Evolutionary conservation across 2,113 vertebrate genomes (phyloP).

Genomic region (Pelecanus crispus): DNA sequence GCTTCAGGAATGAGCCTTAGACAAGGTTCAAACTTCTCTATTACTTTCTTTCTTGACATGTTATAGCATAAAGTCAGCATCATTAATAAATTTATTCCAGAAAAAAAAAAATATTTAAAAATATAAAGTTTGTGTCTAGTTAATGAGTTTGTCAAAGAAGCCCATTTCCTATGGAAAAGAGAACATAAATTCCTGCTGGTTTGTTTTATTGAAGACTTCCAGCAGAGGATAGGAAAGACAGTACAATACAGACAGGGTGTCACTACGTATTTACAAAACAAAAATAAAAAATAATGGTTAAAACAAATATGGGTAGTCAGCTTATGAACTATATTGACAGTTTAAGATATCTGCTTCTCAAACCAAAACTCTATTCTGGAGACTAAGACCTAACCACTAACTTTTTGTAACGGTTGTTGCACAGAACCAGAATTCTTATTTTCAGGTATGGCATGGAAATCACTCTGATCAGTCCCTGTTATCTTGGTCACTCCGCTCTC

Average conservation of each 20-base stretch:
- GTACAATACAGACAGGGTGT: background rate
- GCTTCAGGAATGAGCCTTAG: background rate
- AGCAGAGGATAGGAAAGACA: background rate
- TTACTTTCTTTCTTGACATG: background rate
- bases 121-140: background rate
- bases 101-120: background rate
- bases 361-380: background rate
- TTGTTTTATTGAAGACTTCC: background rate
- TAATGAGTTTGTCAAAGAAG: conserved; percentile 35
- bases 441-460: background rate
- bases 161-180: background rate
- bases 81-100: conserved; percentile 13
- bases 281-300: background rate
- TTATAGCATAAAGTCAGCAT: background rate
- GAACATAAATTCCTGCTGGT: background rate
- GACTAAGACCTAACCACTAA: background rate
- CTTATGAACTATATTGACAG: background rate
- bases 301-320: background rate
- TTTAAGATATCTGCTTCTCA: background rate
- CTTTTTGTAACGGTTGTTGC: background rate
- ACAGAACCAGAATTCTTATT: background rate
- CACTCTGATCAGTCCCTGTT: background rate
- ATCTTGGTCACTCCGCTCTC: background rate
- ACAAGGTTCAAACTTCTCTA: background rate
- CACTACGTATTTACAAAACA: background rate